Percentiles rank a stretch among this genome's conserved stretches.
These are phyloP conservation scores for Perca fluviatilis DNA, from an alignment of 2,113 vertebrate genomes.

Conservation along the genomic window DNA sequence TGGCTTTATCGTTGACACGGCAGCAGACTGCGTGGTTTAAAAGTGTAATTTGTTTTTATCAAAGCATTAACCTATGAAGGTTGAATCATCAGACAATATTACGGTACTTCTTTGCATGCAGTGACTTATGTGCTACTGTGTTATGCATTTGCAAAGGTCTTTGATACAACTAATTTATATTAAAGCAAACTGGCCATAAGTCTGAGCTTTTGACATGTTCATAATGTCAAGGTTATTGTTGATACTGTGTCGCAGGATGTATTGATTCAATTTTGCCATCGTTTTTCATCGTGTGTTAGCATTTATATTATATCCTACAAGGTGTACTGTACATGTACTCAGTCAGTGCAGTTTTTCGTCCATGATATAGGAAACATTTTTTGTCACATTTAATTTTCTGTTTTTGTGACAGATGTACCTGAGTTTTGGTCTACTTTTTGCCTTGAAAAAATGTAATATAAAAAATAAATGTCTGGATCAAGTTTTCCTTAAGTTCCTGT, in stretches of 20 bases:
- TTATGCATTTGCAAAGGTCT: background rate
- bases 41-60: background rate
- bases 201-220: constrained; percentile 18
- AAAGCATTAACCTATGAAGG: background rate
- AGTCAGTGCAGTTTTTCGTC: constrained; percentile 4
- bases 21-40: background rate
- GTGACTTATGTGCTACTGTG: background rate
- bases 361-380: background rate
- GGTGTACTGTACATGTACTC: background rate
- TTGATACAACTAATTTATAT: background rate
- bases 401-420: background rate
- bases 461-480: background rate
- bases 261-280: constrained; percentile 20
- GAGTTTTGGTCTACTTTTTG: background rate
- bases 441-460: background rate
- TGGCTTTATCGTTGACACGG: background rate
- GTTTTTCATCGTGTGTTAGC: constrained; percentile 12
- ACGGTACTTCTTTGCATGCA: constrained; percentile 25
- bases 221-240: constrained; percentile 7
- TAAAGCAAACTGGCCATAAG: constrained; percentile 10
- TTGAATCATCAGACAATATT: background rate
- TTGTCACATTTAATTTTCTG: background rate
- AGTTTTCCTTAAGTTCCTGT: background rate
- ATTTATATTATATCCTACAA: constrained; percentile 9
- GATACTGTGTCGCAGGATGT: constrained; percentile 20